A percentile compares a stretch with the other conserved stretches of the same genome.
These are phyloP conservation scores for Campoletis sonorensis DNA, from an alignment of 1,140 invertebrate species.

Conservation along the genomic window DNA sequence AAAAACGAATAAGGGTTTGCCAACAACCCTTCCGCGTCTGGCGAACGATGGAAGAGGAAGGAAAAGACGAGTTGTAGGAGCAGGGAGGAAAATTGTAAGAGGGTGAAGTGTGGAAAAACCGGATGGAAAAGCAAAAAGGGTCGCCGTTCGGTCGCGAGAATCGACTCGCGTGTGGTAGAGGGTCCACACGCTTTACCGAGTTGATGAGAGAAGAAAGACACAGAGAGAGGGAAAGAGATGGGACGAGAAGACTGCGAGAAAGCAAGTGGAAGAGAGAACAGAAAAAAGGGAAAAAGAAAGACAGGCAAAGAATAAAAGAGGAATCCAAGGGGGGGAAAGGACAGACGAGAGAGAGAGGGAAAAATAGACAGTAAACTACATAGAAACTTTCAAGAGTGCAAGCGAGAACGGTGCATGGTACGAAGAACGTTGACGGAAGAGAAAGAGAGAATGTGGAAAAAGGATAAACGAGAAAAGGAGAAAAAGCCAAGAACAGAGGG, in stretches of 20 bases:
- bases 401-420: slow-evolving; percentile 10
- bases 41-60: background rate
- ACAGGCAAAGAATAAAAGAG: background rate
- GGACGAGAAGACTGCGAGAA: background rate
- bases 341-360: slow-evolving; percentile 4
- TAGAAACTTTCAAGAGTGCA: background rate
- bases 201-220: slow-evolving; percentile 13
- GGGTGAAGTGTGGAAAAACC: slow-evolving; percentile 22
- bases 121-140: slow-evolving; percentile 40
- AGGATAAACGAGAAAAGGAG: background rate
- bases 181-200: background rate
- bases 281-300: background rate
- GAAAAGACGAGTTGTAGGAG: background rate
- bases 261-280: background rate
- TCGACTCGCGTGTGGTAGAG: slow-evolving; percentile 32
- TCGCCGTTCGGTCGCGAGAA: slow-evolving; percentile 37
- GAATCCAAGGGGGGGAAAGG: too few relatives aligned
- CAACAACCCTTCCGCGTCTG: slow-evolving; percentile 41
- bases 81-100: background rate
- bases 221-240: slow-evolving; percentile 4
- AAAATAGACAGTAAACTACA: background rate
- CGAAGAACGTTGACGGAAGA: background rate
- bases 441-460: background rate
- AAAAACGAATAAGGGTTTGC: background rate
- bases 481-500: too few relatives aligned